A percentile compares a stretch with the other conserved stretches of the same genome.
Evolutionary conservation across 2,113 vertebrate species (phyloP).

Genomic region (Oreochromis spilurus): DNA sequence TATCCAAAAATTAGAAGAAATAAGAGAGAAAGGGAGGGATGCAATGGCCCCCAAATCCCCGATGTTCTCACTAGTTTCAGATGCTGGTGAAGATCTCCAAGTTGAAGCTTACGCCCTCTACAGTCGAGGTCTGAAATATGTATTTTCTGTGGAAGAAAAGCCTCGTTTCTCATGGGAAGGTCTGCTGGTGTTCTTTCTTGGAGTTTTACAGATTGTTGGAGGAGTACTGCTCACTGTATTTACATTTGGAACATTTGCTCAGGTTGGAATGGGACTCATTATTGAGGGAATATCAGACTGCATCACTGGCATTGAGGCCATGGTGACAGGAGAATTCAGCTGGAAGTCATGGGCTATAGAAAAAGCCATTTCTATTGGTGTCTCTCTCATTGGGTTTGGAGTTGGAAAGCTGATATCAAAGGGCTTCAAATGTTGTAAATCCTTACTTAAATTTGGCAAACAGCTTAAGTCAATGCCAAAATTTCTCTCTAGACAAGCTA

Average conservation of each 20-base stretch:
- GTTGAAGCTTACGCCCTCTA: rapidly evolving
- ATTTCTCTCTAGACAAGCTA: background rate
- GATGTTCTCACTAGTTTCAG: rapidly evolving
- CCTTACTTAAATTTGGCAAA: background rate
- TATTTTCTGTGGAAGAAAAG: background rate
- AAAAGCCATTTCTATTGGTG: background rate
- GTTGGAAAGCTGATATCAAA: slow-evolving; percentile 26
- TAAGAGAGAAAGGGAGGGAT: rapidly evolving
- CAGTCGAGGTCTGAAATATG: background rate
- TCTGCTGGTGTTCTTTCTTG: background rate
- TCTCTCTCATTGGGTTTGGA: background rate
- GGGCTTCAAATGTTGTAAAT: background rate
- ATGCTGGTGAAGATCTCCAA: background rate
- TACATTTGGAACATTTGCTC: background rate
- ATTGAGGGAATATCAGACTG: background rate
- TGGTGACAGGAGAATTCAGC: background rate
- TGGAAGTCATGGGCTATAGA: background rate
- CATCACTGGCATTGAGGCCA: background rate
- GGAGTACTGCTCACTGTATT: background rate
- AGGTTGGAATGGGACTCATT: background rate
- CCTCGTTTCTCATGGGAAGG: background rate
- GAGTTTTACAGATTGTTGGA: slow-evolving; percentile 4
- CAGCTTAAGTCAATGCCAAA: background rate
- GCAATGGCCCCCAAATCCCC: rapidly evolving
- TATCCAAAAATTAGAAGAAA: background rate